A percentile compares a stretch with the other conserved stretches of the same genome.
Conservation (phyloP, 1,140 invertebrate genomes). For the Laupala kohalensis region DNA sequence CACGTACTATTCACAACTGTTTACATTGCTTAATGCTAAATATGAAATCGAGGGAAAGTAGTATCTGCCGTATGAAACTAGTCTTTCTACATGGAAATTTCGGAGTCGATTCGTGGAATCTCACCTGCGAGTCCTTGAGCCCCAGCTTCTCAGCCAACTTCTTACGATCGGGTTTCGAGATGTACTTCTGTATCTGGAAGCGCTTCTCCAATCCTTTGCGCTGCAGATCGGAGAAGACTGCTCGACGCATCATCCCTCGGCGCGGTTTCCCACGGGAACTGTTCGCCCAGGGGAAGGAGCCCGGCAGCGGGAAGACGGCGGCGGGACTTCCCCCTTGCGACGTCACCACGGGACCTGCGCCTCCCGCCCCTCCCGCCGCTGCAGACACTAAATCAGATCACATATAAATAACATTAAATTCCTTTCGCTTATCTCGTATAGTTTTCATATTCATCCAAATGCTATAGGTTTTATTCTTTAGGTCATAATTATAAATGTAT, state of each 20-base stretch:
- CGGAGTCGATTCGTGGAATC: too few species aligned
- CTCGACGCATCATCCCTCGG: conserved; percentile 85
- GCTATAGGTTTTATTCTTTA: too few species aligned
- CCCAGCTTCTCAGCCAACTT: conserved; percentile 91
- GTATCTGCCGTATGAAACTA: too few species aligned
- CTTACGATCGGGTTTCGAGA: conserved; percentile 92
- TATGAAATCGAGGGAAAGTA: too few species aligned
- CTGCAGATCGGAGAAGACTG: conserved; percentile 86
- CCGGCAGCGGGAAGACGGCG: conserved; percentile 49
- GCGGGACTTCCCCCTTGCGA: conserved; percentile 17
- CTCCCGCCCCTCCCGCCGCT: conserved; percentile 1
- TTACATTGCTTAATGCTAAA: too few species aligned
- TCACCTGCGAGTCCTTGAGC: conserved; percentile 87
- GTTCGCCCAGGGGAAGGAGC: conserved; percentile 65
- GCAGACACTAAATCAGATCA: not conserved
- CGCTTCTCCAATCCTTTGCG: conserved; percentile 85
- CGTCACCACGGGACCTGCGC: conserved; percentile 20
- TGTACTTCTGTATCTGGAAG: conserved; percentile 96
- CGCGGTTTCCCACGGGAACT: conserved; percentile 68
- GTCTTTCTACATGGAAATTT: too few species aligned
- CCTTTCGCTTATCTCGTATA: not conserved
- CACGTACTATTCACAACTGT: too few species aligned
- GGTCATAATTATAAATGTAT: too few species aligned
- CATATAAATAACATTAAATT: not conserved
- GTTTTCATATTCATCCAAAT: too few species aligned